Base-by-base conservation (phyloP, 1,140 invertebrate genomes). In the Alviniconcha marisindica region DNA sequence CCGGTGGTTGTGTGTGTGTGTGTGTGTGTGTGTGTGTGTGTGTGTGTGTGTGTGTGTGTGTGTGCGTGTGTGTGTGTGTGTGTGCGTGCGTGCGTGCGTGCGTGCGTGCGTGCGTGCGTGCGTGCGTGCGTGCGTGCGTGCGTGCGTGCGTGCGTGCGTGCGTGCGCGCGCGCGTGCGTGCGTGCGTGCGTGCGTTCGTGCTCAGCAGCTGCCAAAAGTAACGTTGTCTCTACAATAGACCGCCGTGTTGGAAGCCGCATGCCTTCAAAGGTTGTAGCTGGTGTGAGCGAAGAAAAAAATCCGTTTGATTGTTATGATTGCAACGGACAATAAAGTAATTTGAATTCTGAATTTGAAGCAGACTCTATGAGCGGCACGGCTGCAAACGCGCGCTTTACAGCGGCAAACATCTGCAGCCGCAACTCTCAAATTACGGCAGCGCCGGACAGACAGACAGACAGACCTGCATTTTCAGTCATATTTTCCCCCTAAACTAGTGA, bases 1-100 rank as follows among this genome's bases (percentile, higher is more conserved):
- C n/a, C n/a, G n/a, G n/a, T n/a, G n/a, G n/a, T n/a, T n/a, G 56
- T 60, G 56, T 60, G 56, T 60, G 63, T 66, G 63, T 33, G 63
- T 66, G 31, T 33, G 63, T 66, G 63, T 66, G 63, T 66, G 63
- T 66, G 63, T 33, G 63, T 33, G 63, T 66, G 63, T 28, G 63
- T 33, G 28, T 33, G 5, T 66, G 63, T 33, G 63, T 66, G 28
- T 33, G 28, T 33, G 63, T 31, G 24, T 4, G 24, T 60, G 56
- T 4, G 56, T 24, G n/a, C 15, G 56, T 60, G 56, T 31, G n/a
- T 66, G 28, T 28, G 63, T 33, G 63, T 33, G 63, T 33, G 63
- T 33, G 63, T 66, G 63, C 15, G n/a, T 33, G 28, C 31, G 31
- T 15, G 63, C 15, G 63, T 33, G 63, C 15, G 63, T 66, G 63